Evolutionary conservation across 1,140 invertebrate genomes (phyloP).

Genomic region (Papilio dardanus): DNA sequence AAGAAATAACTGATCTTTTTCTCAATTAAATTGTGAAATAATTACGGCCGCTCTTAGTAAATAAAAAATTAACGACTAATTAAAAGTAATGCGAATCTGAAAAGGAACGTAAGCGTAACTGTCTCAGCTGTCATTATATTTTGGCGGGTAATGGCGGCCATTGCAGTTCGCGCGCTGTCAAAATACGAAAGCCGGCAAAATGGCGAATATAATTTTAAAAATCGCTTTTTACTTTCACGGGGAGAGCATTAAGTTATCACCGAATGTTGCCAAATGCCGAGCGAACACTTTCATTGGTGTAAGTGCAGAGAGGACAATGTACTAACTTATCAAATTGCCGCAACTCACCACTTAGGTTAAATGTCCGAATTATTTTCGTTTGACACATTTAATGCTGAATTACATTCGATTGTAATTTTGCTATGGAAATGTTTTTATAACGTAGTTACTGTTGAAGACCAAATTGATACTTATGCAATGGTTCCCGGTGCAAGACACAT

Average conservation of each 20-base stretch:
- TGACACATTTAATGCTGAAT: slow-evolving; percentile 1
- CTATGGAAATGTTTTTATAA: not conserved
- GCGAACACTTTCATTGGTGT: not conserved
- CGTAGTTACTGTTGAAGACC: not conserved
- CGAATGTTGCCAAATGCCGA: not conserved
- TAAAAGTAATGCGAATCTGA: not conserved
- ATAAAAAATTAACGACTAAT: not conserved
- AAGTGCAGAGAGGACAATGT: not conserved
- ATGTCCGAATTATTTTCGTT: not conserved
- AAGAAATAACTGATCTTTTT: not conserved
- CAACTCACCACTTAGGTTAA: not conserved
- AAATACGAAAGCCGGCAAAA: not conserved
- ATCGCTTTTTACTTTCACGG: slow-evolving; percentile 5
- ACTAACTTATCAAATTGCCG: not conserved
- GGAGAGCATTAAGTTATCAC: slow-evolving; percentile 1
- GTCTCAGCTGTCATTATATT: slow-evolving; percentile 9
- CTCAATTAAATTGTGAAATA: not conserved
- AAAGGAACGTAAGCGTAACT: slow-evolving; percentile 10
- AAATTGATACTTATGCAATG: not conserved
- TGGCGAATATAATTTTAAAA: not conserved
- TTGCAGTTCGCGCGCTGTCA: not conserved
- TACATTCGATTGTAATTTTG: not conserved
- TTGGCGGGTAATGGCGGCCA: not conserved
- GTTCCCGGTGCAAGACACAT: not conserved
- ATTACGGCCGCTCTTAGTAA: not conserved